A percentile compares a stretch with the other conserved stretches of the same genome.
Evolutionary conservation across 2,888 invertebrate species (phyloP).

Genomic region (Epiperipatus broadwayi): DNA sequence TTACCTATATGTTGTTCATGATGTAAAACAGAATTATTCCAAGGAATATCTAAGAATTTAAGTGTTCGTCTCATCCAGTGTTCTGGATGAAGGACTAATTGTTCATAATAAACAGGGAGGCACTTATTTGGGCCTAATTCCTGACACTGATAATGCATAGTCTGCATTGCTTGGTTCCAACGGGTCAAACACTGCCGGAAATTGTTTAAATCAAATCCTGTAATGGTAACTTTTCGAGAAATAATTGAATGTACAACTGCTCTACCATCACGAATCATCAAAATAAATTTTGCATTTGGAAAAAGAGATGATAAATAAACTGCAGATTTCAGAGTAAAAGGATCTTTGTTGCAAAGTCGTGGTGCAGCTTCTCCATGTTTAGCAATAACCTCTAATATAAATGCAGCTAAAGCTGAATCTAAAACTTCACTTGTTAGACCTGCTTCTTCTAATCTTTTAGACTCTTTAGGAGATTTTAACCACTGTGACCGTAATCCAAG

Average conservation of each 20-base stretch:
- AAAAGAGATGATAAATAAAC: slow-evolving; percentile 82
- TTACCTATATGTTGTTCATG: slow-evolving; percentile 94
- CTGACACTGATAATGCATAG: slow-evolving; percentile 82
- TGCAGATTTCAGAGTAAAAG: slow-evolving; percentile 89
- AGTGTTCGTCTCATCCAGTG: slow-evolving; percentile 71
- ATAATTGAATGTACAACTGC: slow-evolving; percentile 98
- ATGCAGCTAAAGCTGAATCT: slow-evolving; percentile 86
- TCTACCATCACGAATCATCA: slow-evolving; percentile 94
- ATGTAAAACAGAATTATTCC: slow-evolving; percentile 87
- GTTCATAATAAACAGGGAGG: slow-evolving; percentile 84
- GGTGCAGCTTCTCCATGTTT: slow-evolving; percentile 87
- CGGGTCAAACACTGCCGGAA: slow-evolving; percentile 84
- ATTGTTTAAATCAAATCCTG: slow-evolving; percentile 80
- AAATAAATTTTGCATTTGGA: slow-evolving; percentile 90
- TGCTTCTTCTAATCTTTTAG: slow-evolving; percentile 70
- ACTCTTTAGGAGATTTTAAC: slow-evolving; percentile 81
- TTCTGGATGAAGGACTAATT: slow-evolving; percentile 80
- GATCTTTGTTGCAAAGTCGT: slow-evolving; percentile 95
- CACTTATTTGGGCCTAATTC: slow-evolving; percentile 46
- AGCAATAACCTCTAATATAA: slow-evolving; percentile 86
- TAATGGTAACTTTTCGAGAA: slow-evolving; percentile 70
- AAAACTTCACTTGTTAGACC: slow-evolving; percentile 77
- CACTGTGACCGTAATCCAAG: slow-evolving; percentile 87
- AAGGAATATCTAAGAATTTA: slow-evolving; percentile 69
- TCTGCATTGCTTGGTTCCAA: slow-evolving; percentile 87